Conservation (phyloP, 2,797 vertebrate genomes). For the Loriculus beryllinus region DNA sequence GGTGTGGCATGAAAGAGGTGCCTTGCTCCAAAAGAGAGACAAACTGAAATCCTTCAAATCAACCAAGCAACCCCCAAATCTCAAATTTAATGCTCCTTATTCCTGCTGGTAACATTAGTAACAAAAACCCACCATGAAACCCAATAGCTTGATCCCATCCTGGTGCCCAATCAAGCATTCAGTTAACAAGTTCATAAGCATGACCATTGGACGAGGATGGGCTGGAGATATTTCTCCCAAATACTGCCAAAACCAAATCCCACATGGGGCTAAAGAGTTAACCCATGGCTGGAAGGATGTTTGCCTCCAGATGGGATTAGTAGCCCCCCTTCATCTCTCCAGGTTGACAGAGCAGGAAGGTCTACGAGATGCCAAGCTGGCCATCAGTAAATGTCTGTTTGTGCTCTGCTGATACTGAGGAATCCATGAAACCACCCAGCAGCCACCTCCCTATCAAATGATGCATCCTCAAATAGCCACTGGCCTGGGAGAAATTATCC, state of each 20-base stretch:
- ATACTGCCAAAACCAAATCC: neutral
- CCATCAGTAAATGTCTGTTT: neutral
- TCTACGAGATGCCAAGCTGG: neutral
- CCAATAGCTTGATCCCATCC: accelerated
- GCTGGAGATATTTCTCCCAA: neutral
- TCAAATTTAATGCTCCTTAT: neutral
- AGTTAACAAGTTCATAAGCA: neutral
- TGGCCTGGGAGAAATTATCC: neutral
- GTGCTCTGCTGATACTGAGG: neutral
- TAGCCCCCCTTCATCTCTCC: neutral
- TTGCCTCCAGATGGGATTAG: neutral
- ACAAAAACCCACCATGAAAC: accelerated
- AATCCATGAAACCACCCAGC: neutral
- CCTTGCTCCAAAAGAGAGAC: neutral
- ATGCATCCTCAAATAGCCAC: neutral
- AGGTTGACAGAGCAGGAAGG: neutral
- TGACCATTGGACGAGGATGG: accelerated
- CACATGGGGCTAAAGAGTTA: neutral
- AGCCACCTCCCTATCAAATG: neutral
- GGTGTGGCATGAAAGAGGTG: accelerated
- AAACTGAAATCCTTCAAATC: neutral
- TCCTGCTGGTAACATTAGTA: neutral
- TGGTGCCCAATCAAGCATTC: neutral
- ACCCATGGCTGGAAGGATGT: neutral
- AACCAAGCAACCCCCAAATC: neutral